Evolutionary conservation across 2,797 vertebrate genomes (phyloP), one percentile per base, ranked within the genome.

Genomic region (Liasis olivaceus): DNA sequence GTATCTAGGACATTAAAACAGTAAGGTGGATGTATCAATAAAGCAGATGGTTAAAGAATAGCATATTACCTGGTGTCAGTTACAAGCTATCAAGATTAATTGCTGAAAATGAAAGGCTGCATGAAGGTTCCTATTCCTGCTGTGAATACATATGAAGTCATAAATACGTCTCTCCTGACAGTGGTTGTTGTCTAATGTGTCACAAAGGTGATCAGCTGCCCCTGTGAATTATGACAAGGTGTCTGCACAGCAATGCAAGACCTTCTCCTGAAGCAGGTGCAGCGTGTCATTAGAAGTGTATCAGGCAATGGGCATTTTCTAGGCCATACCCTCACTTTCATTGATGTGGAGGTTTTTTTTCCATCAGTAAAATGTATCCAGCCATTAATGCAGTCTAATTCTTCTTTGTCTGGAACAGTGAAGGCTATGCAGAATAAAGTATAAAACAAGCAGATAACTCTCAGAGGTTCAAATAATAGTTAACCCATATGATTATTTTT

Each of bases 81-180:
- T 92, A 93, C 31, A 26, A 91, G 54, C 92, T 92, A 84, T 90
- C 63, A 1, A 3, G 93, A 90, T 94, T 60, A 0, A 1, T 62
- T 12, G 9, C 86, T 89, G 60, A 56, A 94, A 89, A 64, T 90
- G 94, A 92, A 86, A 93, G 58, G n/a, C 54, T 88, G 8, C n/a
- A 12, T 0, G 85, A 92, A 92, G 51, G 1, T 89, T 93, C 84
- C 42, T 72, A 54, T 58, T 94, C 63, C 0, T 90, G 91, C 91
- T 95, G 91, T 89, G 93, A 94, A 90, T 92, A 15, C 1, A 0
- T 64, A 91, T 88, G 69, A 90, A 93, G 20, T 93, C 85, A 36
- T 90, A 91, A 94, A 81, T 85, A 87, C 88, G 81, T 87, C n/a
- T 96, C 14, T 92, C 17, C 62, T 95, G 92, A 22, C 0, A 0